Percentiles rank a stretch among this genome's conserved stretches.
These are phyloP conservation scores for Drosophila funebris DNA, from an alignment of 1,140 invertebrate genomes.

Conservation along the genomic window DNA sequence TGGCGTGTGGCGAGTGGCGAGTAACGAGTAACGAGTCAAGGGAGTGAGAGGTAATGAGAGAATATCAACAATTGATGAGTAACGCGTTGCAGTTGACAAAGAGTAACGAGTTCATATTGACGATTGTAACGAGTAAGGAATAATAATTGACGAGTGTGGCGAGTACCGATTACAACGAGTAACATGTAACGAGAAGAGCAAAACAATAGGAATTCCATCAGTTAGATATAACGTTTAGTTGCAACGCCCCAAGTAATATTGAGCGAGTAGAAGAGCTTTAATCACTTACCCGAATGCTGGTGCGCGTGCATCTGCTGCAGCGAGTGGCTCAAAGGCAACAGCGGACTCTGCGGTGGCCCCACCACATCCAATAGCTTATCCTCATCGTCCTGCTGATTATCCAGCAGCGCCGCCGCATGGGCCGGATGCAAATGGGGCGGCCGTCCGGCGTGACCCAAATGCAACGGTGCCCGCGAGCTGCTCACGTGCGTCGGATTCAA, in stretches of 20 bases:
- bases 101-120: neutral
- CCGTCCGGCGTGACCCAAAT: slow-evolving; percentile 78
- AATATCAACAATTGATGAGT: too few species aligned
- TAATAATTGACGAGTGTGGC: too few species aligned
- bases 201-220: neutral
- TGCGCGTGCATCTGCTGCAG: slow-evolving; percentile 83
- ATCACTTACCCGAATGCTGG: slow-evolving; percentile 80
- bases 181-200: slow-evolving; percentile 16
- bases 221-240: slow-evolving; percentile 18
- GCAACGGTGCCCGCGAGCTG: slow-evolving; percentile 84
- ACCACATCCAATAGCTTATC: slow-evolving; percentile 95
- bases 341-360: slow-evolving; percentile 90
- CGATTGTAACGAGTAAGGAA: neutral
- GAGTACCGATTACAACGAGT: neutral
- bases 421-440: slow-evolving; percentile 80
- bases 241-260: neutral
- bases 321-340: slow-evolving; percentile 85
- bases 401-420: slow-evolving; percentile 83
- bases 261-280: neutral
- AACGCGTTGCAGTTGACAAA: too few species aligned
- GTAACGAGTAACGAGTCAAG: neutral
- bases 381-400: slow-evolving; percentile 88
- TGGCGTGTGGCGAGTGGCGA: neutral
- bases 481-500: slow-evolving; percentile 83
- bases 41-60: neutral